Conservation (phyloP, 2,113 vertebrate species). For the Melanocharis versteri region DNA sequence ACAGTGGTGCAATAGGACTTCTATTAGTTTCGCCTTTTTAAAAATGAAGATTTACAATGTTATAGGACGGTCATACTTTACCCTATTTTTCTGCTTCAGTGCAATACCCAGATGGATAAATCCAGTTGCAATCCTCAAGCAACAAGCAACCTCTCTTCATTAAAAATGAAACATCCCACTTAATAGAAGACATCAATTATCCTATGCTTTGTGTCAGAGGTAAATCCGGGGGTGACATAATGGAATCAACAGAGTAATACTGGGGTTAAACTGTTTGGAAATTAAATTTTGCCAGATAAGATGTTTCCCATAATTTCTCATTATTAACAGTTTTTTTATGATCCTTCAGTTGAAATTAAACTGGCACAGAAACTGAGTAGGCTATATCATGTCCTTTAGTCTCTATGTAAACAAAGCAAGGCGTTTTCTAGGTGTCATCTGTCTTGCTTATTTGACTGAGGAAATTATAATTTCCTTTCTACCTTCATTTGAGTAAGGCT, state of each 20-base stretch:
- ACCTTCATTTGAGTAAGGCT: neutral
- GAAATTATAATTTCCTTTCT: neutral
- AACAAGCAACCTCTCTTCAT: neutral
- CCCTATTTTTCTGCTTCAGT: neutral
- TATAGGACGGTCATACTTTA: neutral
- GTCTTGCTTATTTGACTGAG: neutral
- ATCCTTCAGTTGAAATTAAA: neutral
- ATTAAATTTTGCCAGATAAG: neutral
- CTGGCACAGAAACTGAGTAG: neutral
- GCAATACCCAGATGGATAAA: neutral
- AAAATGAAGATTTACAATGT: neutral
- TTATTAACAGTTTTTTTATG: neutral
- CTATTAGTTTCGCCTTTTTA: neutral
- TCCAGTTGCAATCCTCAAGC: neutral
- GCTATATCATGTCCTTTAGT: neutral
- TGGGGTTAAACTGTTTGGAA: neutral
- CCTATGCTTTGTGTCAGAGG: neutral
- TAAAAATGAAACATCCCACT: neutral
- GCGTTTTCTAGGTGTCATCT: neutral
- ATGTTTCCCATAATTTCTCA: neutral
- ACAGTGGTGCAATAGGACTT: neutral
- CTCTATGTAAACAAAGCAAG: neutral
- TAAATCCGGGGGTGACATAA: neutral
- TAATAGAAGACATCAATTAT: neutral
- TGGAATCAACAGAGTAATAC: neutral